A percentile compares a stretch with the other conserved stretches of the same genome.
phyloP scores from a whole-genome alignment of 2,113 vertebrate species.

The Xerus inauris region DNA sequence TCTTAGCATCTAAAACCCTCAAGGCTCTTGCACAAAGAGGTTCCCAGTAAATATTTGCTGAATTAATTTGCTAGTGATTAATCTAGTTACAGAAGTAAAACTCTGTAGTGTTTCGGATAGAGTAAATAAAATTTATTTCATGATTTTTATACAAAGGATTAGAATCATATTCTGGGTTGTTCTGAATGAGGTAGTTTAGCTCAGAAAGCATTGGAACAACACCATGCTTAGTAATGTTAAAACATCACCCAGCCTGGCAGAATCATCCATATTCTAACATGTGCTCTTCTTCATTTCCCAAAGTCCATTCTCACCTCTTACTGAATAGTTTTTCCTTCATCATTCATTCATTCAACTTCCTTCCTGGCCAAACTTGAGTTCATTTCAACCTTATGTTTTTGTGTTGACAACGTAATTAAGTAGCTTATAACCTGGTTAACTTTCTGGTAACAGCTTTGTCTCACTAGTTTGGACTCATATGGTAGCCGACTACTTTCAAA shows the following conservation, averaged over 20 bases:
- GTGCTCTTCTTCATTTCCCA: not conserved
- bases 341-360: not conserved
- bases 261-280: not conserved
- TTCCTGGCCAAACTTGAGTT: not conserved
- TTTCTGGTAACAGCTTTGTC: not conserved
- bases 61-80: slow-evolving; percentile 53
- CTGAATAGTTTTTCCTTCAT: not conserved
- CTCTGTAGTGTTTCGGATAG: not conserved
- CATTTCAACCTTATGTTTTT: not conserved
- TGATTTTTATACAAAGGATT: not conserved
- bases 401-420: not conserved
- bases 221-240: not conserved
- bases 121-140: not conserved
- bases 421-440: not conserved
- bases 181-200: not conserved
- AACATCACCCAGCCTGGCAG: not conserved
- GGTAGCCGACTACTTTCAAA: not conserved
- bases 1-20: not conserved
- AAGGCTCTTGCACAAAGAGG: not conserved
- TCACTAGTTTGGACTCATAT: not conserved
- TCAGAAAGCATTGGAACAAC: slow-evolving; percentile 11
- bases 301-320: not conserved
- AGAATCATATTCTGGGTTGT: not conserved
- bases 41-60: slow-evolving; percentile 33
- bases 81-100: slow-evolving; percentile 38